phyloP scores from a whole-genome alignment of 1,140 invertebrate genomes.

The Drosophila saltans region DNA sequence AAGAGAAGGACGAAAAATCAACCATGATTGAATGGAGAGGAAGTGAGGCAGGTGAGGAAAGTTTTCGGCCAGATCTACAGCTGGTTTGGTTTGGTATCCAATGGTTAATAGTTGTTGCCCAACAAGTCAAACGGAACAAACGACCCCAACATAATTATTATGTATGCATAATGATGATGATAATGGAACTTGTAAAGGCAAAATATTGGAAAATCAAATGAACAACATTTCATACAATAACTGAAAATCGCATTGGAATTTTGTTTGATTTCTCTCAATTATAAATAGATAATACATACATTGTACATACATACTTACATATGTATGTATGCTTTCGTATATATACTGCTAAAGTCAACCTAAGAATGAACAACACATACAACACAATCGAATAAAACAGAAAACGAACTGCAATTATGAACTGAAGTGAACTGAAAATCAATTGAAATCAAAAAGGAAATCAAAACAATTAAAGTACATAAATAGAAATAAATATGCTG shows the following conservation, averaged over 20 bases:
- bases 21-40: neutral
- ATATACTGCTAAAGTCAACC: constrained; percentile 14
- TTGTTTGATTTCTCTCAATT: neutral
- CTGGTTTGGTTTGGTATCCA: neutral
- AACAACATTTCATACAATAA: neutral
- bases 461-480: constrained; percentile 25
- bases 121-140: constrained; percentile 3
- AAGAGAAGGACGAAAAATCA: neutral
- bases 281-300: constrained; percentile 5
- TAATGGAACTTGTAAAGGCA: too few relatives aligned
- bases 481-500: constrained; percentile 52
- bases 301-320: constrained; percentile 21
- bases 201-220: too few relatives aligned
- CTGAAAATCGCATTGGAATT: neutral
- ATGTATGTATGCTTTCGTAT: neutral
- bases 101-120: neutral
- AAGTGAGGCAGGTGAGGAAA: neutral
- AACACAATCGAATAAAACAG: constrained; percentile 5
- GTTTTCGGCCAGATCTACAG: neutral
- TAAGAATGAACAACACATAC: constrained; percentile 7
- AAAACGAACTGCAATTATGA: constrained; percentile 13
- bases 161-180: too few relatives aligned
- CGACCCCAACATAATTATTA: neutral
- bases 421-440: constrained; percentile 18
- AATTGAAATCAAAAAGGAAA: constrained; percentile 24